A percentile compares a stretch with the other conserved stretches of the same genome.
Evolutionary conservation across 2,113 vertebrate species (phyloP).

Genomic region (Anolis sagrei): DNA sequence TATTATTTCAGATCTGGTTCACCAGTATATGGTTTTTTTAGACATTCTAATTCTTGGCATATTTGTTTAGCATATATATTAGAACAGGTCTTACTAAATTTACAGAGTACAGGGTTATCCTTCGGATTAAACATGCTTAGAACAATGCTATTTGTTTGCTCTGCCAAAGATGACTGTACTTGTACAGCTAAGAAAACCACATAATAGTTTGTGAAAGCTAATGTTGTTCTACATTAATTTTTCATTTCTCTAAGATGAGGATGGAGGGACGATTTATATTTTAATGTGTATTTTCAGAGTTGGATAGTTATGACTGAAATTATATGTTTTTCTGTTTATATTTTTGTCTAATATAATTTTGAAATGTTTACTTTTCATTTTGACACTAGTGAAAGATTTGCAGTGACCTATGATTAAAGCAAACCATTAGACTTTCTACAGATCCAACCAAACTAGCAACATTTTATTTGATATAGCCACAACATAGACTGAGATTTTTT

Average conservation of each 20-base stretch:
- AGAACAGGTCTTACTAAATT: not conserved
- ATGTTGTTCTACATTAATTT: not conserved
- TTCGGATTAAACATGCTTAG: not conserved
- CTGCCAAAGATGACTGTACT: not conserved
- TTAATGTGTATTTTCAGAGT: not conserved
- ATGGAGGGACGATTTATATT: not conserved
- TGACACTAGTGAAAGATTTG: not conserved
- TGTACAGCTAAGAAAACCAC: not conserved
- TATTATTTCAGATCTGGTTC: no score
- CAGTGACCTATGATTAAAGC: not conserved
- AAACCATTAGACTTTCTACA: not conserved
- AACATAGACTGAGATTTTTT: not conserved
- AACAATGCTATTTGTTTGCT: no score
- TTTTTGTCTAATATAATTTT: not conserved
- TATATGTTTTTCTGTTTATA: not conserved
- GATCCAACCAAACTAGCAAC: not conserved
- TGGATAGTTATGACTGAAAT: not conserved
- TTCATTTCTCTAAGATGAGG: not conserved
- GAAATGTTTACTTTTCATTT: not conserved
- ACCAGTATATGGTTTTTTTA: no score
- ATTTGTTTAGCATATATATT: not conserved
- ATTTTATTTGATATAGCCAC: not conserved
- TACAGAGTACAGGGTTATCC: not conserved
- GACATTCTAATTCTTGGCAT: no score
- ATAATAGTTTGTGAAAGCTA: not conserved